Base-by-base conservation (phyloP, 1,140 invertebrate genomes). In the Bombus polaris region DNA sequence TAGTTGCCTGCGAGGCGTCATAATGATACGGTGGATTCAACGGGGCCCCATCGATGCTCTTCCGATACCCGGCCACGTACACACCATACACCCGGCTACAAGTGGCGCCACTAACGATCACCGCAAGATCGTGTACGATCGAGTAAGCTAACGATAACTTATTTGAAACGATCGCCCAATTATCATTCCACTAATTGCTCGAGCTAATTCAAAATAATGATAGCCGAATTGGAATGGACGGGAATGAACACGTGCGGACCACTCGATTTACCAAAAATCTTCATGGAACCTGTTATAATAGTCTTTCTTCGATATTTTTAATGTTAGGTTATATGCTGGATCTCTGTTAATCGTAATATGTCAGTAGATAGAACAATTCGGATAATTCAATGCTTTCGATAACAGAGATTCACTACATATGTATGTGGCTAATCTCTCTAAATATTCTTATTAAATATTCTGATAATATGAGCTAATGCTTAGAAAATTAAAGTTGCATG, bases 1-100 rank as follows among this genome's bases (percentile, higher is more conserved):
- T 94, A 94, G 93, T 94, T 93, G 88, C 92, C 91, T 92, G 90
- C 91, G 85, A 94, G 93, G 93, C 93, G 93, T 94, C 91, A 94
- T 94, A 94, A 94, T 94, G 90, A 94, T 94, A 94, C 88, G 92
- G 91, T 93, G 79, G 88, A 90, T 88, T 87, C 81, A 88, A 88
- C 90, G 57, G 86, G 84, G 89, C 77, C 87, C 87, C 87, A 73
- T 90, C 82, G 90, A 92, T 92, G 84, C 84, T 87, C 84, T 77
- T 86, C 85, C 85, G 90, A 92, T 93, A 91, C 87, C 62, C 83
- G 70, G 28, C 84, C 88, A 85, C 88, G 88, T 90, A 89, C 73
- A 75, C 86, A 59, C 32, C 73, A 18, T 35, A 22, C 32, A 73
- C 32, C 57, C 53, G 59, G 62, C 42, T 62, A 74, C 89, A 83